A percentile compares a stretch with the other conserved stretches of the same genome.
These are phyloP conservation scores for Holothuria leucospilota DNA, from an alignment of 53 echinoderm and acorn worm species.

Conservation along the genomic window DNA sequence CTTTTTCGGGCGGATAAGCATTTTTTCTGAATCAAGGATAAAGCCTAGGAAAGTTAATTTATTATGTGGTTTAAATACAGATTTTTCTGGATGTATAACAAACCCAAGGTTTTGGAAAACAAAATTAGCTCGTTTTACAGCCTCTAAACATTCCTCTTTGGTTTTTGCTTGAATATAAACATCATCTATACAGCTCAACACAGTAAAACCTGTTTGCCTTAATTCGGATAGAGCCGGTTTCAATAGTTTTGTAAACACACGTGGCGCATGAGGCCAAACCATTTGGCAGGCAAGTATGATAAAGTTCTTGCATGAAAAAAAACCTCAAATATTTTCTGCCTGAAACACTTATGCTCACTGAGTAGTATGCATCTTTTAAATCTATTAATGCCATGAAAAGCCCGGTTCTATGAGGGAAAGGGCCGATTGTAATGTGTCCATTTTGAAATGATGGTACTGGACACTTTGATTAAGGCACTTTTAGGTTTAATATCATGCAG, in stretches of 20 bases:
- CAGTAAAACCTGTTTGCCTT: background rate
- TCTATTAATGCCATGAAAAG: too few species aligned
- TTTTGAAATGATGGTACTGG: too few species aligned
- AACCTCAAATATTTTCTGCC: constrained; percentile 25
- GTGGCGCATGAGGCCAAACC: background rate
- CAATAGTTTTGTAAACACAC: constrained; percentile 11
- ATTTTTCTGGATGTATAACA: background rate
- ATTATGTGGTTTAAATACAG: too few species aligned
- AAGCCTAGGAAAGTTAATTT: background rate
- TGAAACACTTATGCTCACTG: background rate
- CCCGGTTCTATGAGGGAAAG: too few species aligned
- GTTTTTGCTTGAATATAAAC: constrained; percentile 1
- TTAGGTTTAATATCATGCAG: too few species aligned
- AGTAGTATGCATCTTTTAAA: too few species aligned
- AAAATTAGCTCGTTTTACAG: background rate
- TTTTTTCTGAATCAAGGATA: background rate
- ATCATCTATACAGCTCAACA: background rate
- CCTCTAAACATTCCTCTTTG: too few species aligned
- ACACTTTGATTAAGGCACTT: too few species aligned
- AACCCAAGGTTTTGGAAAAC: background rate
- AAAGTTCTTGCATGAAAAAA: background rate
- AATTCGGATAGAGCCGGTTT: background rate
- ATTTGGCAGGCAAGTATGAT: background rate
- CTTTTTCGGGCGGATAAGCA: background rate
- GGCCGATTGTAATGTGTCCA: too few species aligned